Evolutionary conservation across 2,888 invertebrate genomes (phyloP).

Genomic region (Parapristionchus giblindavisi): DNA sequence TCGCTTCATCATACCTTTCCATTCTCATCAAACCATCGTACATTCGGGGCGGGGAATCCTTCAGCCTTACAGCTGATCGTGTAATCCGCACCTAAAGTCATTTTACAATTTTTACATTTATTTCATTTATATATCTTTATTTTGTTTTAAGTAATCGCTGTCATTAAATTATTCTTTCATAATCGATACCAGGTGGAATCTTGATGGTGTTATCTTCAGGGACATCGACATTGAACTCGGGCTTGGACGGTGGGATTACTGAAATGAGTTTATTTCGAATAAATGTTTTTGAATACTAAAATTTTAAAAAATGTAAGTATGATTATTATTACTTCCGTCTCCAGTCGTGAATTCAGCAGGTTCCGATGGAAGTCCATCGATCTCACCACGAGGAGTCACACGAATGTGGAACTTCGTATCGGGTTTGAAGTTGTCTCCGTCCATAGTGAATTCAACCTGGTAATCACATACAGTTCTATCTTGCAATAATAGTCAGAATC

Average conservation of each 20-base stretch:
- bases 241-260: slow-evolving; percentile 64
- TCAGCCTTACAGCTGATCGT: slow-evolving; percentile 59
- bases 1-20: slow-evolving; percentile 56
- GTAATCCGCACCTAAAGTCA: slow-evolving; percentile 43
- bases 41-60: slow-evolving; percentile 64
- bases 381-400: slow-evolving; percentile 65
- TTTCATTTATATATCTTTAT: neutral
- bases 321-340: slow-evolving; percentile 54
- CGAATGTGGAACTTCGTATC: slow-evolving; percentile 65
- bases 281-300: slow-evolving; percentile 24
- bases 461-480: neutral
- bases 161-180: too few relatives aligned
- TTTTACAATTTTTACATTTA: too few relatives aligned
- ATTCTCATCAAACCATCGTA: slow-evolving; percentile 65
- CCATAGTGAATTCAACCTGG: slow-evolving; percentile 53
- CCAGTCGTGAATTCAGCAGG: slow-evolving; percentile 59
- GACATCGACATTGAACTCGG: slow-evolving; percentile 63
- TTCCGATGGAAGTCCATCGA: slow-evolving; percentile 62
- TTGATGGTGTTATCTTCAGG: slow-evolving; percentile 59
- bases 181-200: slow-evolving; percentile 63
- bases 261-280: slow-evolving; percentile 30
- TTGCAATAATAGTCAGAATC: too few relatives aligned
- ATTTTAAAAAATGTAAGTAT: neutral
- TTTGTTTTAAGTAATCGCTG: slow-evolving; percentile 32
- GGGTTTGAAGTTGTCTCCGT: slow-evolving; percentile 68